Evolutionary conservation across 2,888 invertebrate species (phyloP).

Genomic region (Brenthis daphne): DNA sequence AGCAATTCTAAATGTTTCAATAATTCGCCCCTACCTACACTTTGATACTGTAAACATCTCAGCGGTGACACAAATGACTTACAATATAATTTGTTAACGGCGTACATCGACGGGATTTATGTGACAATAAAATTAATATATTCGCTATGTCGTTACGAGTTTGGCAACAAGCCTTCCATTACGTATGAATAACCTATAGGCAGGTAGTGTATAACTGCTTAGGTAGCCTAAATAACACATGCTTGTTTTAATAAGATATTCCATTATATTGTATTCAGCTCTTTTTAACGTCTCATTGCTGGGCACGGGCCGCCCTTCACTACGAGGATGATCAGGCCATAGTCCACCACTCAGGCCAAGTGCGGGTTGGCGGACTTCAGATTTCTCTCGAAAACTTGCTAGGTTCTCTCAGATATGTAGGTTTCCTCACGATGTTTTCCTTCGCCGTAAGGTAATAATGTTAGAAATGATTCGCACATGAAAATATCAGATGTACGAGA

Average conservation of each 20-base stretch:
- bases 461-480: no score
- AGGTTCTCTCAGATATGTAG: no score
- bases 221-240: not conserved
- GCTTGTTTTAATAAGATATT: not conserved
- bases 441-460: no score
- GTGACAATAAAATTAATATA: conserved; percentile 51
- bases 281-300: no score
- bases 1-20: conserved; percentile 19
- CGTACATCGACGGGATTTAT: conserved; percentile 48
- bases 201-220: conserved; percentile 14
- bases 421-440: no score
- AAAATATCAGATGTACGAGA: no score
- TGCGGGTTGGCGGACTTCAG: no score
- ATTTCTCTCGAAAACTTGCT: no score
- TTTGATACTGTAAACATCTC: conserved; percentile 36
- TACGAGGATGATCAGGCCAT: no score
- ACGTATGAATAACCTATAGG: not conserved
- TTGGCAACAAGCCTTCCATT: conserved; percentile 22
- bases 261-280: no score
- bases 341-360: no score
- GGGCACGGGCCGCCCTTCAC: no score
- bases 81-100: conserved; percentile 49
- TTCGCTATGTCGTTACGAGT: conserved; percentile 40
- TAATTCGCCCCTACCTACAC: conserved; percentile 25
- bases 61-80: conserved; percentile 42